Evolutionary conservation across 2,797 vertebrate genomes (phyloP).

Genomic region (Vipera ursinii): DNA sequence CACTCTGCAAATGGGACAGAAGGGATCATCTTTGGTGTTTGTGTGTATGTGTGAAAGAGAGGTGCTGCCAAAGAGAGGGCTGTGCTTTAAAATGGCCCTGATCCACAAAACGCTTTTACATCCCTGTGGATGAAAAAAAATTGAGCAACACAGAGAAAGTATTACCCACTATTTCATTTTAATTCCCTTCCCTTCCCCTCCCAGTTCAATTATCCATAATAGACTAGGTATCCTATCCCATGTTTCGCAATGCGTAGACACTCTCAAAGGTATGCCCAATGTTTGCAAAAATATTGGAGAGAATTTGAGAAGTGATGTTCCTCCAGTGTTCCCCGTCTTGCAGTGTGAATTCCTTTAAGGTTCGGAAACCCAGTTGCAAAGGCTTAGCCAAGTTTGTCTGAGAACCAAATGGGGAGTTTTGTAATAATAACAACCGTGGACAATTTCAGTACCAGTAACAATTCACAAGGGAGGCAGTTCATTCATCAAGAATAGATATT

Average conservation of each 20-base stretch:
- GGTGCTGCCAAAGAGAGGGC: not conserved
- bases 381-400: not conserved
- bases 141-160: not conserved
- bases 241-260: not conserved
- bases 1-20: not conserved
- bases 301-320: not conserved
- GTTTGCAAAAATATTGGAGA: not conserved
- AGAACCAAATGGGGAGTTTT: not conserved
- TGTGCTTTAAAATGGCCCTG: not conserved
- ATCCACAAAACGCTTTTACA: not conserved
- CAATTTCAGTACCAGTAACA: not conserved
- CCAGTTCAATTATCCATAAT: not conserved
- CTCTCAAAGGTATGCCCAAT: accelerated
- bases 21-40: not conserved
- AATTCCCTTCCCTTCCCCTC: not conserved
- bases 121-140: not conserved
- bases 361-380: not conserved
- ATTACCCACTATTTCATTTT: not conserved
- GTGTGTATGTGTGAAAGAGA: not conserved
- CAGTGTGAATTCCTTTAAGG: not conserved
- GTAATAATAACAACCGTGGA: not conserved
- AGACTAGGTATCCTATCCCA: not conserved
- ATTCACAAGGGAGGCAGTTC: not conserved
- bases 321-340: not conserved
- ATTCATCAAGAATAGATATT: slow-evolving; percentile 11